Conservation (phyloP, 37 sponge, comb jelly and placozoan species). For the Petrosia ficiformis region DNA sequence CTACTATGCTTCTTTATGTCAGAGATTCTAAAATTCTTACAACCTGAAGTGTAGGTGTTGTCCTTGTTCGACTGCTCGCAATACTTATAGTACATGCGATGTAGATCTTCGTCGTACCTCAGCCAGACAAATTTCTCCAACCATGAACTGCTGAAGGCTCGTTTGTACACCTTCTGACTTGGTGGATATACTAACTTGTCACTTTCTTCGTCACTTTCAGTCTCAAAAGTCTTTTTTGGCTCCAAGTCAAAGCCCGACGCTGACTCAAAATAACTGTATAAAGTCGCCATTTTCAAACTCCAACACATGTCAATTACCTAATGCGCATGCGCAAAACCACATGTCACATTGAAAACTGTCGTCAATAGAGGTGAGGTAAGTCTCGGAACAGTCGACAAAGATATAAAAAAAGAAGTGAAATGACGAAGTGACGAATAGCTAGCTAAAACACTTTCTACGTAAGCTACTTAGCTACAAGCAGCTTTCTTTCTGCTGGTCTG, state of each 20-base stretch:
- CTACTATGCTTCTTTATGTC: not conserved
- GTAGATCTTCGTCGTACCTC: not conserved
- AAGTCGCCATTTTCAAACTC: not conserved
- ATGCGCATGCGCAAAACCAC: not conserved
- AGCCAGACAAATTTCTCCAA: not conserved
- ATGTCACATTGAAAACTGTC: not conserved
- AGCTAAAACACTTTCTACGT: constrained; percentile 1
- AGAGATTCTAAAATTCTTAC: not conserved
- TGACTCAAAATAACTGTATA: not conserved
- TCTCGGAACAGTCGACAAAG: not conserved
- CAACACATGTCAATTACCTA: not conserved
- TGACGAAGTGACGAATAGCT: not conserved
- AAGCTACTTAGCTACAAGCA: too few species aligned
- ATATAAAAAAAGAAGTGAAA: not conserved
- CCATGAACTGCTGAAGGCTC: not conserved
- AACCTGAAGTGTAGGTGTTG: not conserved
- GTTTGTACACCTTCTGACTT: not conserved
- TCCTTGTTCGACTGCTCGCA: not conserved
- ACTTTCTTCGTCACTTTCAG: not conserved
- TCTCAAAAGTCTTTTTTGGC: not conserved
- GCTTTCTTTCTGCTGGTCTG: too few species aligned
- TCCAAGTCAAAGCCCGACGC: not conserved
- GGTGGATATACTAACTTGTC: not conserved
- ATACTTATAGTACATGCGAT: not conserved
- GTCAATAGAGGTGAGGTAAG: not conserved